These are phyloP conservation scores for Scaptomyza cyrtandrae DNA, from an alignment of 2,888 invertebrate species.

Conservation along the genomic window DNA sequence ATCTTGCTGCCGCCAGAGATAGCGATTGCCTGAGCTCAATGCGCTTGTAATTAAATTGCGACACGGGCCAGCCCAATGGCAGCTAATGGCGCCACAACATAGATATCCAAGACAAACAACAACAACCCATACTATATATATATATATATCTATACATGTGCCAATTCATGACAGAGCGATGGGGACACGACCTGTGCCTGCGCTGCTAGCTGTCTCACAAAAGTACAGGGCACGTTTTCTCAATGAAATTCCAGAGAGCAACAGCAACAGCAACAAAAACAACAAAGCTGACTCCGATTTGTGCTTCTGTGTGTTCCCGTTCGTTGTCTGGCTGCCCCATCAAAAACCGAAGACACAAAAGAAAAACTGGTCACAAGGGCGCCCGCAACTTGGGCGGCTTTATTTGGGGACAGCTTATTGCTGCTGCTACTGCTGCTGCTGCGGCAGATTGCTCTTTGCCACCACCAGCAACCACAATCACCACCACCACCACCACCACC, in stretches of 20 bases:
- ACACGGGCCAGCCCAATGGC: conserved; percentile 69
- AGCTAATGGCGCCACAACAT: conserved; percentile 78
- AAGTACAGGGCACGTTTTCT: conserved; percentile 79
- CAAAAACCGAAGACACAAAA: conserved; percentile 55
- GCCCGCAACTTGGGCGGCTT: conserved; percentile 60
- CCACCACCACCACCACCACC: conserved; percentile 49
- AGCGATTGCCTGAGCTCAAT: conserved; percentile 19
- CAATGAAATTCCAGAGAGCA: conserved; percentile 77
- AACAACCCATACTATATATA: conserved; percentile 11
- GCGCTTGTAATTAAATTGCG: conserved; percentile 76
- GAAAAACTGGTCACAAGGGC: conserved; percentile 46
- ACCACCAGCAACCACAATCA: conserved; percentile 38
- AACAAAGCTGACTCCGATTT: conserved; percentile 41
- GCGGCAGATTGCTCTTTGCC: conserved; percentile 46
- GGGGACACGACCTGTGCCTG: conserved; percentile 71
- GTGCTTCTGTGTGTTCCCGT: conserved; percentile 81
- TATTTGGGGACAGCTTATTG: conserved; percentile 33
- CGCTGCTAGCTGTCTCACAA: conserved; percentile 45
- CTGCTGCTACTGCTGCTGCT: neutral
- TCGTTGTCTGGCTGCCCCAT: conserved; percentile 80
- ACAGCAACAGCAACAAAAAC: neutral
- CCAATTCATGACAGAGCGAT: conserved; percentile 68
- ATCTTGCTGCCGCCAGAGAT: conserved; percentile 63
- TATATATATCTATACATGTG: conserved; percentile 29
- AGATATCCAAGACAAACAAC: conserved; percentile 67